Evolutionary conservation across 2,888 invertebrate species (phyloP).

Genomic region (Dione vanillae): DNA sequence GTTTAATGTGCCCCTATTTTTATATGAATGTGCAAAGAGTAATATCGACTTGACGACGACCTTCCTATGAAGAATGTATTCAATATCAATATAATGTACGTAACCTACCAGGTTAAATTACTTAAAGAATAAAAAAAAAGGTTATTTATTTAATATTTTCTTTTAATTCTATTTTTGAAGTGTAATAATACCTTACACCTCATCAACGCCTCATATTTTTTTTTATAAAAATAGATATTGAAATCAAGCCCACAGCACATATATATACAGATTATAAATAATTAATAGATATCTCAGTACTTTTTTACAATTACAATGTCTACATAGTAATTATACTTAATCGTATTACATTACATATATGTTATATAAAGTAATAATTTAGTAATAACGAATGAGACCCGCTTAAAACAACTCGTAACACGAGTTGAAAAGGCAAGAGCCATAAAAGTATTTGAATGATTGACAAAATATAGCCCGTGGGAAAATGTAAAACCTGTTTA

Average conservation of each 20-base stretch:
- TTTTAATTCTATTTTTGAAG: no score
- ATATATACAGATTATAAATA: neutral
- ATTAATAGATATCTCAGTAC: neutral
- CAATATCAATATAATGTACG: neutral
- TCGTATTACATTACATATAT: neutral
- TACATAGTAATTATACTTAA: slow-evolving; percentile 7
- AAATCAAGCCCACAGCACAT: neutral
- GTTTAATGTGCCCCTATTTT: neutral
- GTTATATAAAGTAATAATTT: slow-evolving; percentile 30
- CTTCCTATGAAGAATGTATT: neutral
- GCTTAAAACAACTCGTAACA: slow-evolving; percentile 21
- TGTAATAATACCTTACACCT: no score
- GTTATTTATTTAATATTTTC: no score
- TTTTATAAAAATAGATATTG: no score
- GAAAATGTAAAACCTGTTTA: slow-evolving; percentile 33
- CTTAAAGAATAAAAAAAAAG: no score
- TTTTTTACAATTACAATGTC: slow-evolving; percentile 16
- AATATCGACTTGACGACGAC: neutral
- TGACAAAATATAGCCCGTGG: slow-evolving; percentile 43
- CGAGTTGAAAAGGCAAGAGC: slow-evolving; percentile 7
- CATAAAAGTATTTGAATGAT: slow-evolving; percentile 21
- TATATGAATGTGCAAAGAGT: neutral
- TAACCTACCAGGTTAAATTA: no score
- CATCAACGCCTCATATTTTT: no score
- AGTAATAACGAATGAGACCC: slow-evolving; percentile 24